Evolutionary conservation across 1,140 invertebrate species (phyloP).

Genomic region (Spodoptera litura): DNA sequence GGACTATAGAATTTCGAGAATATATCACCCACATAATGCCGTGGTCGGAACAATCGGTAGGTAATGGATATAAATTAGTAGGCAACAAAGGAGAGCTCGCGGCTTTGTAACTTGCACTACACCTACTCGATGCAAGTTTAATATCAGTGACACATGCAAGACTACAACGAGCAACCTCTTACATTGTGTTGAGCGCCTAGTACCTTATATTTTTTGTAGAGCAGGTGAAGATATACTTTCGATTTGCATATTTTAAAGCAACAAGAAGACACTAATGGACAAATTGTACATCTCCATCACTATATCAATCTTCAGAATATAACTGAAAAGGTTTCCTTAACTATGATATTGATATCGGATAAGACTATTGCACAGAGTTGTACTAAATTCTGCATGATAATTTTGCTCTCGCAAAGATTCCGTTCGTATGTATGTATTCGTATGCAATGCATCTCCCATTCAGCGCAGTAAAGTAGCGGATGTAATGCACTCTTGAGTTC

Average conservation of each 20-base stretch:
- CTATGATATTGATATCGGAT: too few relatives aligned
- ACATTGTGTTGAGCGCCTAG: background rate
- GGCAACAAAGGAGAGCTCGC: constrained; percentile 25
- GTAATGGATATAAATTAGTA: constrained; percentile 34
- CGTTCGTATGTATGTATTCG: constrained; percentile 43
- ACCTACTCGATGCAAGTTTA: constrained; percentile 52
- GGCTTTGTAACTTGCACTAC: constrained; percentile 35
- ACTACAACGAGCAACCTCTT: constrained; percentile 6
- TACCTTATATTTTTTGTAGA: background rate
- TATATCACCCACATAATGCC: constrained; percentile 11
- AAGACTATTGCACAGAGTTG: too few relatives aligned
- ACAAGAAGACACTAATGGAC: too few relatives aligned
- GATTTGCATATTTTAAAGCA: too few relatives aligned
- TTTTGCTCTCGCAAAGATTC: background rate
- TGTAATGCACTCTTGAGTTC: constrained; percentile 45
- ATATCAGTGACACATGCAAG: constrained; percentile 47
- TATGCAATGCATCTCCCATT: constrained; percentile 44
- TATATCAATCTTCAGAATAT: too few relatives aligned
- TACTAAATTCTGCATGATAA: background rate
- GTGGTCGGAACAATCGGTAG: constrained; percentile 14
- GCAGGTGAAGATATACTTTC: too few relatives aligned
- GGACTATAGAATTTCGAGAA: background rate
- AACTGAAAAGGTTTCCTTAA: too few relatives aligned
- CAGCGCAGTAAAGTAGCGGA: constrained; percentile 45
- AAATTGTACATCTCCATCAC: too few relatives aligned